Base-by-base conservation (phyloP, 2,113 vertebrate species). In the Anseranas semipalmata region DNA sequence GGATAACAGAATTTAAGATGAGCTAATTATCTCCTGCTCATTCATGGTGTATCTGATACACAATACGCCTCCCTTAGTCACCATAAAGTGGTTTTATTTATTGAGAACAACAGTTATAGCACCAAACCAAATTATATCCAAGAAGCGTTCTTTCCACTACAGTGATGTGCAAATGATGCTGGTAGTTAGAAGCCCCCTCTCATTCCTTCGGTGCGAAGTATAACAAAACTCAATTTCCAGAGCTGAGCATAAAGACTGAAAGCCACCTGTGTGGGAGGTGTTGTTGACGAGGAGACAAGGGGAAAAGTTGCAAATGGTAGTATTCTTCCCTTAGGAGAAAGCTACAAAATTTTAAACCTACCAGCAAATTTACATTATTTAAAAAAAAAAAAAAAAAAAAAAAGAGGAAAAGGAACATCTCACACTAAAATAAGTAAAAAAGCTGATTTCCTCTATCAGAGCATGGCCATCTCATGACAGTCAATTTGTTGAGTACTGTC, bases 11-110 rank as follows among this genome's bases (percentile, higher is more conserved):
- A 85, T 82, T 62, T 82, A 91, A 91, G 77, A 62, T 68, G 28
- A 73, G 20, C 35, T 66, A 91, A 93, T 93, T 91, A 96, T 90
- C 67, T n/a, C 35, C 41, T 65, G 53, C 5, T 7, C 37, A 55
- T 92, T 87, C 45, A 28, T 56, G 39, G 45, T 35, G 15, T 87
- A 75, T 68, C 22, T 76, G 89, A 91, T 68, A 73, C 22, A 37
- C 9, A 48, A 76, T 33, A 35, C 75, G 66, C 33, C 55, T 94
- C 80, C 46, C 43, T 93, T 41, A 89, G 71, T 70, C 50, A n/a
- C 55, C 71, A 58, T 63, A 66, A 80, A 90, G 92, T 77, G 53
- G 43, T 41, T 93, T 87, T 81, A 85, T 87, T 90, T 88, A 87
- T 85, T 53, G 45, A 83, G 78, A 66, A 46, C 66, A 82, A 81